These are phyloP conservation scores for Philereme vetulata DNA, from an alignment of 2,888 invertebrate genomes.

Conservation along the genomic window DNA sequence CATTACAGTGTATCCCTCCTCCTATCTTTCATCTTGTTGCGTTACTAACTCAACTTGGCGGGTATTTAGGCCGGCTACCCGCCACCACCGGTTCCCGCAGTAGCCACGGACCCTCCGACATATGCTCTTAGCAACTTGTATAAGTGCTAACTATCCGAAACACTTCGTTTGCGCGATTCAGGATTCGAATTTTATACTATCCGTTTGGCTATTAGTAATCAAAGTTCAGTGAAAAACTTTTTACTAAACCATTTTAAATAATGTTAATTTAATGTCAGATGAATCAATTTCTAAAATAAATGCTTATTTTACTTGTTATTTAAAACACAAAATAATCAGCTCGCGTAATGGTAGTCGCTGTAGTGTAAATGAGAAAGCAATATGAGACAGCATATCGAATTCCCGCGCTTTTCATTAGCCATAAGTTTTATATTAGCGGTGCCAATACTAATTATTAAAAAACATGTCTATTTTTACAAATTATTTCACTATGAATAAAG, in stretches of 20 bases:
- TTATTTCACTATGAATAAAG: too few species aligned
- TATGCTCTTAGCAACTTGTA: not conserved
- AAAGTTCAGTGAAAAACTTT: not conserved
- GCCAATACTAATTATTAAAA: too few species aligned
- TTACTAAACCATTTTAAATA: not conserved
- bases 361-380: conserved; percentile 6
- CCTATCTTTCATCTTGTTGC: not conserved
- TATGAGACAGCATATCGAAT: conserved; percentile 5
- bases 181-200: conserved; percentile 14
- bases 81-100: conserved; percentile 16
- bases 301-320: not conserved
- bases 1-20: conserved; percentile 17
- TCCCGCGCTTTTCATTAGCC: conserved; percentile 9
- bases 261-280: not conserved
- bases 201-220: not conserved
- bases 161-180: conserved; percentile 19
- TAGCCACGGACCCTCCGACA: conserved; percentile 20
- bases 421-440: not conserved
- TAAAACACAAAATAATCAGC: not conserved
- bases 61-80: conserved; percentile 18
- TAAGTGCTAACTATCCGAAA: not conserved
- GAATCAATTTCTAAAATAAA: not conserved
- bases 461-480: too few species aligned
- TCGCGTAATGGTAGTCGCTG: not conserved
- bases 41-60: conserved; percentile 9